Conservation (phyloP, 2,113 vertebrate species). For the Arizona elegans region DNA sequence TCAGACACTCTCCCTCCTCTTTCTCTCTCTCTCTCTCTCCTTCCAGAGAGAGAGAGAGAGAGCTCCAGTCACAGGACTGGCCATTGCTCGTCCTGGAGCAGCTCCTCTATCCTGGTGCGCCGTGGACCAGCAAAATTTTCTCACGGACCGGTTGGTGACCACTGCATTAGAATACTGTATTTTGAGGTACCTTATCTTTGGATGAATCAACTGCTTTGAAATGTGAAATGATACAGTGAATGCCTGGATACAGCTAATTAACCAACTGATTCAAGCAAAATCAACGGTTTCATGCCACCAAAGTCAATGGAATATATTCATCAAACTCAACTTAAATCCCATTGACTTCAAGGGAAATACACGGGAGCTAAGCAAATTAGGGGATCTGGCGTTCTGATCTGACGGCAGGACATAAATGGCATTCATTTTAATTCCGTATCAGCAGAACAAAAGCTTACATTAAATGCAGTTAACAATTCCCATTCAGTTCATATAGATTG, state of each 20-base stretch:
- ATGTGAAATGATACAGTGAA: not conserved
- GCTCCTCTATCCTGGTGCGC: too few relatives aligned
- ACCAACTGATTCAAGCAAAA: not conserved
- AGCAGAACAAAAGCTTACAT: not conserved
- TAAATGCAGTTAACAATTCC: not conserved
- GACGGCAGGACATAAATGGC: not conserved
- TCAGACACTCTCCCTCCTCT: too few relatives aligned
- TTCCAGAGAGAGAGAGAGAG: too few relatives aligned
- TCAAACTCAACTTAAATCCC: not conserved
- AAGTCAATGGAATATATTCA: not conserved
- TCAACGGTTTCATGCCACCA: not conserved
- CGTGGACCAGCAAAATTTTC: too few relatives aligned
- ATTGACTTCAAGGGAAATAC: not conserved
- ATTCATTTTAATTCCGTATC: not conserved
- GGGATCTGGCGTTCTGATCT: not conserved
- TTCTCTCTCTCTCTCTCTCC: too few relatives aligned
- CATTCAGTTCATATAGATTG: not conserved
- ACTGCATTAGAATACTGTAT: too few relatives aligned
- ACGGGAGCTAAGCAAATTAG: not conserved
- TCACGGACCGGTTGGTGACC: too few relatives aligned
- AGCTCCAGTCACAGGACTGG: too few relatives aligned
- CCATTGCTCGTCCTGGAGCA: too few relatives aligned
- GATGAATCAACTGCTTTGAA: not conserved
- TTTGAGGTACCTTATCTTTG: not conserved
- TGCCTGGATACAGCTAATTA: not conserved